Evolutionary conservation across 2,113 vertebrate genomes (phyloP), one percentile per base, ranked within the genome.

Genomic region (Stigmatopora nigra): DNA sequence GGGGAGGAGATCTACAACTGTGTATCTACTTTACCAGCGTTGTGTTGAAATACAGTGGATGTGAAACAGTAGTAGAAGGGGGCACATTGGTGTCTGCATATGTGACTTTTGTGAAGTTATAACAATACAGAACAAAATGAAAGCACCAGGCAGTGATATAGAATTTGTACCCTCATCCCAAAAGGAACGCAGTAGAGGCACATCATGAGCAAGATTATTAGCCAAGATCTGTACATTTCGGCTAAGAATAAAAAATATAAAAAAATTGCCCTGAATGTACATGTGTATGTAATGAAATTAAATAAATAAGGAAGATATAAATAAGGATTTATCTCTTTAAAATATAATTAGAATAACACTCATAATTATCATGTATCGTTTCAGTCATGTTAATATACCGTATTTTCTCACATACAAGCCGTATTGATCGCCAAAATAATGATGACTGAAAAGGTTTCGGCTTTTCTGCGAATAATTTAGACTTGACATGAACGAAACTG

Each of bases 1-100:
- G 83, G 77, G 86, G 79, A 78, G 82, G 80, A 77, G 70, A 73
- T 78, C 61, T 64, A 75, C 75, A 68, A 78, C 77, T 48, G 20
- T 35, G 19, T 38, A 64, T 35, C 47, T 84, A 81, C 82, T 79
- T 48, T 53, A 79, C 78, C 74, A 72, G 45, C 73, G 69, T 55
- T 74, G 65, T 80, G 82, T 74, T 69, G 73, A 73, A 74, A 67
- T 55, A 63, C 48, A 36, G 64, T 53, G 61, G 31, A 58, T 70
- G 74, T 67, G 49, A 72, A 76, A 75, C 6, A 62, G 31, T 53
- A 67, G 41, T 57, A 58, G 22, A 70, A 59, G 41, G 25, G 48
- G 46, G 69, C 65, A 56, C 13, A 13, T 7, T 13, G 14, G 22
- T 2, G 12, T 22, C 25, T 64, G 59, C 67, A 67, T 55, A 75